phyloP scores from a whole-genome alignment of 2,888 invertebrate genomes.

The Epinotia brunnichana region DNA sequence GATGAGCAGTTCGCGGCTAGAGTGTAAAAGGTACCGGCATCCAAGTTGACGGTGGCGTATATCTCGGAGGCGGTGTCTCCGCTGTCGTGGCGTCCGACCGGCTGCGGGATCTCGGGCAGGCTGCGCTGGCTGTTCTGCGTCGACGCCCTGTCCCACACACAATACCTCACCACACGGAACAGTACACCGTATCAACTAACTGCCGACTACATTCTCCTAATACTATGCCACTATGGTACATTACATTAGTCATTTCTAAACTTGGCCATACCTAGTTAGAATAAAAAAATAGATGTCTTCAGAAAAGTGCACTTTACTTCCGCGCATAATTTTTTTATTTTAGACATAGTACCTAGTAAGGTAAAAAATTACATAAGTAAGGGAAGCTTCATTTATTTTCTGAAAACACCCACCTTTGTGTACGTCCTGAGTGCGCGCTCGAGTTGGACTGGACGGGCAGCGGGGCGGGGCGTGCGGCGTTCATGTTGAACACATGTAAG shows the following conservation, averaged over 20 bases:
- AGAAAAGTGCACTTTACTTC: not conserved
- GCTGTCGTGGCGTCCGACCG: slow-evolving; percentile 86
- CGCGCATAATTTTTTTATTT: not conserved
- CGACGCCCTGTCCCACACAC: slow-evolving; percentile 67
- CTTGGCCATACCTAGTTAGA: not conserved
- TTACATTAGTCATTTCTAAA: not conserved
- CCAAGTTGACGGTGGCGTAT: slow-evolving; percentile 90
- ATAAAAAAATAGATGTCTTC: not conserved
- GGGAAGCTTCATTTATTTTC: not conserved
- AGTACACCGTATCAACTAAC: not conserved
- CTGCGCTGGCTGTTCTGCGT: slow-evolving; percentile 87
- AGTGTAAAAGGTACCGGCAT: slow-evolving; percentile 65
- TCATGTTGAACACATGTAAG: too few relatives aligned
- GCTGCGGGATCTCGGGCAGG: slow-evolving; percentile 90
- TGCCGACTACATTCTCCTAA: not conserved
- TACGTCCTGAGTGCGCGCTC: not conserved
- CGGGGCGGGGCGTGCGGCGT: too few relatives aligned
- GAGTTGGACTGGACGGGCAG: too few relatives aligned
- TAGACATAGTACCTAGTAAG: not conserved
- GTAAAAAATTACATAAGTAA: too few relatives aligned
- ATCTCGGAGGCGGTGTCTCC: slow-evolving; percentile 93
- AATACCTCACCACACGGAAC: not conserved
- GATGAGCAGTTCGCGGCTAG: not conserved
- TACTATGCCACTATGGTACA: not conserved
- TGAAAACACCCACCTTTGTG: not conserved